Conservation (phyloP, 2,888 invertebrate species). For the Caenorhabditis sinica region DNA sequence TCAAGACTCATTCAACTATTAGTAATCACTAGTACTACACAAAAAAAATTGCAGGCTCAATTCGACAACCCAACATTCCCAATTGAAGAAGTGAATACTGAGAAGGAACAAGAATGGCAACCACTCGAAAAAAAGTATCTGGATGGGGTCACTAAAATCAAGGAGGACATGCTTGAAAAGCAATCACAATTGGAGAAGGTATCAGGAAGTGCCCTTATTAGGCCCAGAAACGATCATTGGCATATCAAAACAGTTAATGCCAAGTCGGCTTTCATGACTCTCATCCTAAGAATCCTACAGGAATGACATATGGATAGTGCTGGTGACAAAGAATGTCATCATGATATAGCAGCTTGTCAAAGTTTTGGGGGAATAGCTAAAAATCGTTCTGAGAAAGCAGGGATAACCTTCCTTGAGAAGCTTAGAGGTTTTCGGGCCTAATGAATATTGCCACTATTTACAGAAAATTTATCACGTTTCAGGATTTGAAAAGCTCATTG, state of each 20-base stretch:
- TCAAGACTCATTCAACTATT: not conserved
- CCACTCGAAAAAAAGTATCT: slow-evolving; percentile 59
- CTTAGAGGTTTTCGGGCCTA: not conserved
- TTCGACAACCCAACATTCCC: slow-evolving; percentile 62
- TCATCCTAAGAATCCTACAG: slow-evolving; percentile 14
- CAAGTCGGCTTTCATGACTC: slow-evolving; percentile 22
- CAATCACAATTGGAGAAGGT: slow-evolving; percentile 50
- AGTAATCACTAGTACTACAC: not conserved
- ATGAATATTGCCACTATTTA: not conserved
- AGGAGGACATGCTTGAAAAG: slow-evolving; percentile 54
- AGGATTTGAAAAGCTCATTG: slow-evolving; percentile 58
- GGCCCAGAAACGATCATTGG: slow-evolving; percentile 24
- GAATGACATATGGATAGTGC: not conserved
- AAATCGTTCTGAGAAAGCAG: slow-evolving; percentile 3
- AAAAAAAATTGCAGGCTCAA: slow-evolving; percentile 34
- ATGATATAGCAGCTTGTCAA: not conserved
- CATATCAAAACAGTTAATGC: slow-evolving; percentile 22
- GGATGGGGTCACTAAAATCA: slow-evolving; percentile 52
- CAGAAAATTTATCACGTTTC: slow-evolving; percentile 40
- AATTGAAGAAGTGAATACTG: slow-evolving; percentile 51
- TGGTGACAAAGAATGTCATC: not conserved
- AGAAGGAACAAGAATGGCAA: slow-evolving; percentile 68
- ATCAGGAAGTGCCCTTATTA: slow-evolving; percentile 18
- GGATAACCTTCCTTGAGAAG: slow-evolving; percentile 26
- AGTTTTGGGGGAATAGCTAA: slow-evolving; percentile 1